phyloP scores from a whole-genome alignment of 2,888 invertebrate genomes.

The Laspeyria flexula region DNA sequence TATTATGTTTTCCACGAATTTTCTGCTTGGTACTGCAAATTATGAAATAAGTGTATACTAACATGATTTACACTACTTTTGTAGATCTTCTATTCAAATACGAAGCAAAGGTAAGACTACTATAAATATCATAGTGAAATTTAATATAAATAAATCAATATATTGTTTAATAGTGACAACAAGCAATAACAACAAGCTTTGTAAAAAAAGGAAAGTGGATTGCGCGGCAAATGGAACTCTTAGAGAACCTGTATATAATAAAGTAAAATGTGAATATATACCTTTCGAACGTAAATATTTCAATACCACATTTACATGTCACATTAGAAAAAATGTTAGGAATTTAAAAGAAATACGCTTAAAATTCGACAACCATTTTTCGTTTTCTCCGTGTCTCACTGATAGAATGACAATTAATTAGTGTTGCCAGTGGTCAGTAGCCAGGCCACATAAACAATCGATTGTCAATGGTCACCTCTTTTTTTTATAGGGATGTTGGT shows the following conservation, averaged over 20 bases:
- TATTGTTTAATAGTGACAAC: conserved; percentile 17
- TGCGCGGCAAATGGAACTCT: conserved; percentile 63
- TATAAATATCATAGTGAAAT: background rate
- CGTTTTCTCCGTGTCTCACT: conserved; percentile 15
- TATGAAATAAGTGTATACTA: background rate
- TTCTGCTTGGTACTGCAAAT: background rate
- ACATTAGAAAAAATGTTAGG: conserved; percentile 15
- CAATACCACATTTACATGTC: conserved; percentile 23
- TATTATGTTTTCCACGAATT: no score
- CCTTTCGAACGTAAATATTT: conserved; percentile 24
- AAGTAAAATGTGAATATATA: background rate
- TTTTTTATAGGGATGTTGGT: background rate
- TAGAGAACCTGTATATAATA: background rate
- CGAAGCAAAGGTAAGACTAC: background rate
- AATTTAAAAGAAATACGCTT: conserved; percentile 19
- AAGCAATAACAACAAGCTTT: conserved; percentile 41
- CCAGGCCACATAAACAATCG: background rate
- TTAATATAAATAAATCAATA: background rate
- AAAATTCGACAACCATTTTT: conserved; percentile 53
- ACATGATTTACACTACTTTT: background rate
- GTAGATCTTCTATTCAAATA: background rate
- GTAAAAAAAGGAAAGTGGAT: conserved; percentile 54
- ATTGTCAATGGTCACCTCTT: background rate
- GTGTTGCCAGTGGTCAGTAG: conserved; percentile 7
- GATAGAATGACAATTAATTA: conserved; percentile 13